Evolutionary conservation across 2,888 invertebrate species (phyloP), one percentile per base, ranked within the genome.

Genomic region (Thalpophila matura): DNA sequence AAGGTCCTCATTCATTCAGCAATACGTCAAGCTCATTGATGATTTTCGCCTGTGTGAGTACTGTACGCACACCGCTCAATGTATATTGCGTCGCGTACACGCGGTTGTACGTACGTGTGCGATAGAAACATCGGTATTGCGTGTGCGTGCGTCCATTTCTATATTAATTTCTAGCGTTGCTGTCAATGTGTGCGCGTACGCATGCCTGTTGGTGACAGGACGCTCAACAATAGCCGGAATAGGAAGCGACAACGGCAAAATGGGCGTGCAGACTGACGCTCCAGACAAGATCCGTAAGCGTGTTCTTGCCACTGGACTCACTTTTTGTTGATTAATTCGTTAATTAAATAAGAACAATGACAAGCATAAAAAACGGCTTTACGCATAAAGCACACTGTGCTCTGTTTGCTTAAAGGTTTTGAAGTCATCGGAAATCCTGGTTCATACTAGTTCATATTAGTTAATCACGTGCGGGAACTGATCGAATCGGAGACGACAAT

Each of bases 201-300:
- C 85, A 88, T 86, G 85, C 85, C 83, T 86, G 84, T 85, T 84
- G 79, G 85, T 81, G 86, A 89, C 93, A 92, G 92, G 92, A 92
- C 91, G 92, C 89, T 86, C 88, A 90, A 94, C 94, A 94, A 93
- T 93, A 91, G 93, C 93, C 93, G 94, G 93, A 94, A 93, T 93
- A 92, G 94, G 93, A 93, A 93, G 92, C 90, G 88, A 85, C 89
- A 85, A 86, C 86, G 86, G 89, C 90, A 87, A 90, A 90, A 90
- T 87, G 90, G 86, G 88, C 88, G 87, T 82, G 85, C 88, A 85
- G 88, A 88, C 89, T 85, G 84, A 79, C 84, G 87, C 89, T 77
- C 84, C 88, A 89, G 88, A 89, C 89, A 86, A 89, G 92, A 89
- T 92, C 91, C 92, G 92, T 91, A 87, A 89, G 79, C 84, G 86